Evolutionary conservation across 2,797 vertebrate species (phyloP), one percentile per base, ranked within the genome.

Genomic region (Netta rufina): DNA sequence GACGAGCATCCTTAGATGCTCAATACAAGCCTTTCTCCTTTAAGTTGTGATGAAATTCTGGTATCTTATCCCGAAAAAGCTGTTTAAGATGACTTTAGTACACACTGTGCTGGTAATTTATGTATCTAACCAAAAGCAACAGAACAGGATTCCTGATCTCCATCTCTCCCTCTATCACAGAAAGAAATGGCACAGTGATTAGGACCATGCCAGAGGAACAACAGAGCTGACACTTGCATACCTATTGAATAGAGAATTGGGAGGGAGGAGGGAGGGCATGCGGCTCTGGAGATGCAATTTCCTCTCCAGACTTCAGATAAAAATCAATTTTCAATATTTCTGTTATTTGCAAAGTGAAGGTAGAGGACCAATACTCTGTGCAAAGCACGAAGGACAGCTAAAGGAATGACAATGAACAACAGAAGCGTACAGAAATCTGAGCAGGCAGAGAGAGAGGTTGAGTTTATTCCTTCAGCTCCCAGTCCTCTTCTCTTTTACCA

Each of bases 41-140:
- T 45, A 84, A 88, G 33, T 71, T 4, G 0, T 13, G 17, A 87
- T 14, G 27, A 91, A 92, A 91, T 67, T 65, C 38, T 75, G 70
- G 69, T 9, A 33, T 84, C 92, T 61, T 54, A 64, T 71, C 24
- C 20, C 45, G 16, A 41, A 80, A 82, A 79, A 94, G 43, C 47
- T 79, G 33, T 65, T 49, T 80, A 54, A 71, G 36, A 90, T 80
- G 54, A 38, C 64, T 66, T 74, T 7, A 18, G 45, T 30, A 84
- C 20, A 51, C 30, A 51, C 18, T 69, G 45, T 56, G 9, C 33
- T 79, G 30, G 18, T 28, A 93, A 60, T 65, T 72, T 89, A 92
- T 36, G 14, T 39, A 80, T 71, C 84, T 85, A 87, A 82, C 54
- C 53, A 93, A 92, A 87, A 75, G 61, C 75, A 85, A 87, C 7